These are phyloP conservation scores for Sabatieria punctata DNA, from an alignment of 2,888 invertebrate species.

Conservation along the genomic window DNA sequence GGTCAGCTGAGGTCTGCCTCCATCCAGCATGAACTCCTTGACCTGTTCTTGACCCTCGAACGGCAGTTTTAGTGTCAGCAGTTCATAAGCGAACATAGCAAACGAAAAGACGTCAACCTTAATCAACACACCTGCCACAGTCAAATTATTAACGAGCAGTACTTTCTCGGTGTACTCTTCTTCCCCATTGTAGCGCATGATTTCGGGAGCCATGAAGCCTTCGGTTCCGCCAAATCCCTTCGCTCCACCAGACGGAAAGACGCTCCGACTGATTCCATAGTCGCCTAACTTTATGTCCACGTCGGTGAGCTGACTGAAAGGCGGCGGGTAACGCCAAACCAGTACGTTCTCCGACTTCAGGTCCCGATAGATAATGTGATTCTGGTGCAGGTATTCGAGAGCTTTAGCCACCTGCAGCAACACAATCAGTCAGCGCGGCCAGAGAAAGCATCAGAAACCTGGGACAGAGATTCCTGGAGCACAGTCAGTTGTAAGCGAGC, in stretches of 20 bases:
- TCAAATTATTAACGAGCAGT: slow-evolving; percentile 3
- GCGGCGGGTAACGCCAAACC: slow-evolving; percentile 76
- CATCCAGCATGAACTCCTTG: slow-evolving; percentile 86
- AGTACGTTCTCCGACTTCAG: slow-evolving; percentile 84
- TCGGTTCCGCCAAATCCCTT: slow-evolving; percentile 90
- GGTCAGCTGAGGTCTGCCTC: slow-evolving; percentile 71
- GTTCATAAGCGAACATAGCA: slow-evolving; percentile 93
- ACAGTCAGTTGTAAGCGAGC: slow-evolving; percentile 60
- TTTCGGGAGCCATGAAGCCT: slow-evolving; percentile 98
- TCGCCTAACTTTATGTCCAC: slow-evolving; percentile 70
- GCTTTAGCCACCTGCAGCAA: slow-evolving; percentile 58
- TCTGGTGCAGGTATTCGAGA: slow-evolving; percentile 79
- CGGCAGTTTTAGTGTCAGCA: slow-evolving; percentile 75
- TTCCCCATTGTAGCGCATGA: slow-evolving; percentile 91
- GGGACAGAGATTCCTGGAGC: slow-evolving; percentile 65
- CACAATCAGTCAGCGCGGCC: no score
- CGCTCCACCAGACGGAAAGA: slow-evolving; percentile 31
- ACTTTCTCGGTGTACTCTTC: slow-evolving; percentile 96
- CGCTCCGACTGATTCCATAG: slow-evolving; percentile 46
- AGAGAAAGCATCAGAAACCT: no score
- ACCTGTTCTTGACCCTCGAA: slow-evolving; percentile 92
- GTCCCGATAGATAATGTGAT: slow-evolving; percentile 64
- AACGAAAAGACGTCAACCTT: slow-evolving; percentile 95
- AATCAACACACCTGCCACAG: slow-evolving; percentile 7
- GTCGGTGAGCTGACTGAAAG: not conserved